A percentile compares a stretch with the other conserved stretches of the same genome.
These are phyloP conservation scores for Diadophis punctatus DNA, from an alignment of 2,113 vertebrate genomes.

Conservation along the genomic window DNA sequence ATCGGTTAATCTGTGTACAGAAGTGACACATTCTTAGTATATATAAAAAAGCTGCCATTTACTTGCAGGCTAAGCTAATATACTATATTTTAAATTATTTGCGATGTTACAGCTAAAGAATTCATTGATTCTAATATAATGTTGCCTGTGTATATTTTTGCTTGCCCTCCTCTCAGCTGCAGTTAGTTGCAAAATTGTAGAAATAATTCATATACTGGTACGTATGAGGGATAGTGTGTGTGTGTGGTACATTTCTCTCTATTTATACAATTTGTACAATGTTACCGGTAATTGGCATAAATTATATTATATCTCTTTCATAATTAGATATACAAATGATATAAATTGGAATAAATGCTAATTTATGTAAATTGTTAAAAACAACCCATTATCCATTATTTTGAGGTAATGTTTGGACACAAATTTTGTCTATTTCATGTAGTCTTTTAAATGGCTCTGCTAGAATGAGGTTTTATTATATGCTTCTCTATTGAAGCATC, in stretches of 20 bases:
- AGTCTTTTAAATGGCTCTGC: not conserved
- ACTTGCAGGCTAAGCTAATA: not conserved
- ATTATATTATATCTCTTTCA: not conserved
- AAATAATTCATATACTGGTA: not conserved
- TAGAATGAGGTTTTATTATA: not conserved
- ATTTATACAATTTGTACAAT: not conserved
- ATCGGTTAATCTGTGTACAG: not conserved
- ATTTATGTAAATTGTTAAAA: not conserved
- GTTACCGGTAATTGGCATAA: not conserved
- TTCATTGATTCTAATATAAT: not conserved
- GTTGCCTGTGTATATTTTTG: not conserved
- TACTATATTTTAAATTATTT: not conserved
- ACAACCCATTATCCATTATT: not conserved
- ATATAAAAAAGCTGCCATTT: not conserved
- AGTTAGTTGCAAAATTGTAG: not conserved
- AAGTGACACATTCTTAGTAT: not conserved
- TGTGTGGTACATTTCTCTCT: not conserved
- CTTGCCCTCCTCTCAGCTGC: too few species aligned
- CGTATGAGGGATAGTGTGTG: not conserved
- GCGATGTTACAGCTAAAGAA: not conserved
- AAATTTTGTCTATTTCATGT: not conserved
- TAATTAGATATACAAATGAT: not conserved
- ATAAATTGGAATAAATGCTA: not conserved
- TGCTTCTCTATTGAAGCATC: not conserved
- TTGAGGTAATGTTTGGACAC: not conserved